Evolutionary conservation across 2,797 vertebrate species (phyloP).

Genomic region (Sphenodon punctatus): DNA sequence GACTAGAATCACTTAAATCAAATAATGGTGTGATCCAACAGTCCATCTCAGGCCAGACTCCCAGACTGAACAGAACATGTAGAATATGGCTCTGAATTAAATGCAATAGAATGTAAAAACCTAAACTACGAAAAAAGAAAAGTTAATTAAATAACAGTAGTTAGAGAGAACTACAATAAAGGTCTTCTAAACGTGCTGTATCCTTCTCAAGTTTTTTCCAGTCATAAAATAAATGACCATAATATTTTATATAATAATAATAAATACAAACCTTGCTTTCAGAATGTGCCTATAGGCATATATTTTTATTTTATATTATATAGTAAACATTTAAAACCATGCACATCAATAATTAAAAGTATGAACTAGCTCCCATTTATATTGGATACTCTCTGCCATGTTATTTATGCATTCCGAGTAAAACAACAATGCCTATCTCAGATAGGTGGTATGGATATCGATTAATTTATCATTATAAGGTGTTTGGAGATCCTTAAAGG

Average conservation of each 20-base stretch:
- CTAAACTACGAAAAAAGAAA: conserved; percentile 20
- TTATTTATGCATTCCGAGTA: not conserved
- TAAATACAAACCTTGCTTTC: conserved; percentile 60
- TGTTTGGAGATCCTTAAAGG: not conserved
- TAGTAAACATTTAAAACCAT: conserved; percentile 49
- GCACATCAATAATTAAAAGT: conserved; percentile 43
- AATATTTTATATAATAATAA: conserved; percentile 62
- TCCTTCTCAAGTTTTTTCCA: conserved; percentile 31
- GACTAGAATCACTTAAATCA: too few relatives aligned
- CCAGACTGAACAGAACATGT: not conserved
- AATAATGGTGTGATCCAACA: not conserved
- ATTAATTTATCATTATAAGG: conserved; percentile 23
- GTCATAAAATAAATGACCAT: conserved; percentile 52
- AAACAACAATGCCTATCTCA: not conserved
- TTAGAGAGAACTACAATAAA: not conserved
- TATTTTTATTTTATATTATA: conserved; percentile 32
- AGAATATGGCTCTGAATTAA: not conserved
- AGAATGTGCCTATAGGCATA: conserved; percentile 39
- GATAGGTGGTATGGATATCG: not conserved
- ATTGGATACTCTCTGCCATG: conserved; percentile 7
- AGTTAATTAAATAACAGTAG: not conserved
- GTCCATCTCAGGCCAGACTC: not conserved
- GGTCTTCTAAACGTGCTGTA: conserved; percentile 1
- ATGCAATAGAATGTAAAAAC: conserved; percentile 9
- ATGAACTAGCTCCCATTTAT: conserved; percentile 17